Evolutionary conservation across 2,888 invertebrate species (phyloP), one percentile per base, ranked within the genome.

Genomic region (Trimorus sp.): DNA sequence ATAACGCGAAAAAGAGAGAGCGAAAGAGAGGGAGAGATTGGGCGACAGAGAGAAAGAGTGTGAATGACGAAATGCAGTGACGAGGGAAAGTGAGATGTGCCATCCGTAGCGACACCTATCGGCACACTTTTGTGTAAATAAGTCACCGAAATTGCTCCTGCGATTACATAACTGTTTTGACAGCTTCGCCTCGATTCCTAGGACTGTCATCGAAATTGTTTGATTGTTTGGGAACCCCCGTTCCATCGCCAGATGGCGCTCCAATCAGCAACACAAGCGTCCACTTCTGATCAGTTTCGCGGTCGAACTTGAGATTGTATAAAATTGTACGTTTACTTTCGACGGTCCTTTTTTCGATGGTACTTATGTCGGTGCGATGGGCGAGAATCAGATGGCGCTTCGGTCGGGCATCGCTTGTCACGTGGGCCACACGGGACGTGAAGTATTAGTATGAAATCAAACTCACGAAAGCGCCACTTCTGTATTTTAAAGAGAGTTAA

Each of bases 391-490:
- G 16, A 26, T 36, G 74, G 74, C 59, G 65, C 51, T 56, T 65
- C 49, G 16, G 15, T 49, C 42, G 15, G 38, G 53, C n/a, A 51
- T 51, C 45, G 40, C 51, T 69, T 59, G 11, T 14, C n/a, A 26
- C 9, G 12, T 37, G 15, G 37, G 45, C 15, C 14, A 11, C 16
- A 12, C 54, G 15, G 48, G 80, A 58, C 49, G 49, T 12, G 12
- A 83, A 84, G 84, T 85, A 85, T 79, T 83, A 82, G 70, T 74
- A 62, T 62, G 53, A 68, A 79, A 82, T 84, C 68, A 80, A 83
- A 84, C 84, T 62, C 78, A 77, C 75, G 60, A 49, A 56, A 77
- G 74, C 66, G 71, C 74, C 69, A 81, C 68, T 58, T 81, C 12
- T 65, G 79, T 79, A 79, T 84, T 81, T 79, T 74, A 80, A 74